Conservation (phyloP, 2,888 invertebrate species). For the Notodonta dromedarius region DNA sequence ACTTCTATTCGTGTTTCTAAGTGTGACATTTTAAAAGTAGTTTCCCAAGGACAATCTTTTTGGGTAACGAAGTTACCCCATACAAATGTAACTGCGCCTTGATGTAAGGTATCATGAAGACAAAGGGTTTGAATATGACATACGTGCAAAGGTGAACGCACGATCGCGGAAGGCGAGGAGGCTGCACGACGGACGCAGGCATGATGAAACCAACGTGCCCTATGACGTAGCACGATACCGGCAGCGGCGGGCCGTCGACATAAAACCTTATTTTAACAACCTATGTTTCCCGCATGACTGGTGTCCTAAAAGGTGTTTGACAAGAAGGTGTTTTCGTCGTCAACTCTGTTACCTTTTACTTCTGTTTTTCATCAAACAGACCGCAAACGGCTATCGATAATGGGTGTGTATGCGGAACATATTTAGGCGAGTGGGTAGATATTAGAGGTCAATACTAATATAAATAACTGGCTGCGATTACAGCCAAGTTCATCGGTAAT, state of each 20-base stretch:
- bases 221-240: constrained; percentile 49
- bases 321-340: constrained; percentile 28
- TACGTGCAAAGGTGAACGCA: constrained; percentile 69
- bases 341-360: constrained; percentile 31
- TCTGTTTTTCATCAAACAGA: constrained; percentile 33
- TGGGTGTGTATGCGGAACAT: constrained; percentile 56
- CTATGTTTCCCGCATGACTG: constrained; percentile 45
- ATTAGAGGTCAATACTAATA: constrained; percentile 49
- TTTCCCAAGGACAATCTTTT: neutral
- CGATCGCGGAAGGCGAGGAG: constrained; percentile 74
- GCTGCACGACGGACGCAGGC: constrained; percentile 45
- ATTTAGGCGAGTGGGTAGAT: constrained; percentile 42
- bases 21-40: neutral
- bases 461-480: constrained; percentile 16
- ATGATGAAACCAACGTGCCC: constrained; percentile 66
- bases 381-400: constrained; percentile 35
- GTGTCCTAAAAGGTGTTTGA: constrained; percentile 11
- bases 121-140: constrained; percentile 41
- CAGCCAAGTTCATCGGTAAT: neutral
- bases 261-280: constrained; percentile 30
- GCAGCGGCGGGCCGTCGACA: constrained; percentile 17
- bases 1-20: constrained; percentile 9
- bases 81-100: neutral
- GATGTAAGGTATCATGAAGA: constrained; percentile 15
- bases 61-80: neutral